These are phyloP conservation scores for Astur gentilis DNA, from an alignment of 2,113 vertebrate species.

Conservation along the genomic window DNA sequence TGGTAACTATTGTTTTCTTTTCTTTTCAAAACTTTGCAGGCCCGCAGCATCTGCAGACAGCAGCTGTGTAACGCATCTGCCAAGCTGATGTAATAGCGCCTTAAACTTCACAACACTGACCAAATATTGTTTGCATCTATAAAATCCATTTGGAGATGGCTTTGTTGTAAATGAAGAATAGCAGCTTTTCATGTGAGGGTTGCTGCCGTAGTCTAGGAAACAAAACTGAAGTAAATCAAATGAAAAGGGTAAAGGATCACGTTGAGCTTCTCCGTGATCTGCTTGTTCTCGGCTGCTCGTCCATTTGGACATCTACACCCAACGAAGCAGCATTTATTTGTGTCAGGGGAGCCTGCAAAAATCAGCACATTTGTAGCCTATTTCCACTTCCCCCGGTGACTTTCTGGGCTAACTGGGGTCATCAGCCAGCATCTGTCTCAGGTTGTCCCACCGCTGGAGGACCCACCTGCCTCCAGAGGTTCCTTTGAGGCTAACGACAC, in stretches of 20 bases:
- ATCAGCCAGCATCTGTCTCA: rapidly evolving
- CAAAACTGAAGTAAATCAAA: neutral
- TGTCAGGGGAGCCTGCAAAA: neutral
- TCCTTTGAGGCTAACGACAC: neutral
- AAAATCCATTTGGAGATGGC: neutral
- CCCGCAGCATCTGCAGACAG: neutral
- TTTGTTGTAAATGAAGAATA: neutral
- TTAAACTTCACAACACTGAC: neutral
- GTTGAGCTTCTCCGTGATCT: neutral
- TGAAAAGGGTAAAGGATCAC: neutral
- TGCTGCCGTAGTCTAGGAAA: neutral
- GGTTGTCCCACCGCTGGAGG: neutral
- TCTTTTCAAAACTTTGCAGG: neutral
- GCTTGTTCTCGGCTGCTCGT: neutral
- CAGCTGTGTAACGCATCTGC: neutral
- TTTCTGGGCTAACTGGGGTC: neutral
- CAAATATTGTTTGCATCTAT: neutral
- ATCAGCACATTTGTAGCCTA: neutral
- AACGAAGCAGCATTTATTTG: neutral
- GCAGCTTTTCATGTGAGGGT: neutral
- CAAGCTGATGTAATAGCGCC: neutral
- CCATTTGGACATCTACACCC: neutral
- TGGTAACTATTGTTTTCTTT: neutral
- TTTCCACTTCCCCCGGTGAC: neutral
- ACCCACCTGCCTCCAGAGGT: neutral